Evolutionary conservation across 2,797 vertebrate species (phyloP), one percentile per base, ranked within the genome.

Genomic region (Lutjanus campechanus): DNA sequence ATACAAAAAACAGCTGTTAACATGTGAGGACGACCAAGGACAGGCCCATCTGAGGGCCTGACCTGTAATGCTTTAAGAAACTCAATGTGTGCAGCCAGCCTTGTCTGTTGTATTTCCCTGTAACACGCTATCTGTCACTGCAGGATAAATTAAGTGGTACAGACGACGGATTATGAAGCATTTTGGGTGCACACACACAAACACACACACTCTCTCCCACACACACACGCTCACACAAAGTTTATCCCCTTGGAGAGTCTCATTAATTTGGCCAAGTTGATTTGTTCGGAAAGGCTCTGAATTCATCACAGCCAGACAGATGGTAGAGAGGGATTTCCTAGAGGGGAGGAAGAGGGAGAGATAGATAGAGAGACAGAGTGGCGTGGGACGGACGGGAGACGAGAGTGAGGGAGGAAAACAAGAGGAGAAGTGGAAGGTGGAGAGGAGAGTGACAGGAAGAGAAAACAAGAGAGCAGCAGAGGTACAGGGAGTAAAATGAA

Each of bases 291-390:
- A 92, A 88, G 84, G 81, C 79, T 81, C 74, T 82, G 79, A 88
- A 89, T 91, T 91, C 84, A 90, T 91, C 88, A 77, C 83, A 77
- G 85, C 62, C 20, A 84, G 85, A 89, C 90, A 93, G 91, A 93
- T 93, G 92, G 93, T 70, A 40, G 78, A 84, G 89, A 87, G 91
- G 90, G 86, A 93, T 92, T 91, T 93, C 91, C 90, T 91, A 77
- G 77, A 88, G 79, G 78, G 83, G 85, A 76, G 68, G 63, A 47
- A 44, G n/a, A 77, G 55, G 43, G 41, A 64, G 77, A 60, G 61
- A 73, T 41, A 29, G 47, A 40, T 58, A 51, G 69, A 64, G 78
- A 66, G 64, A 69, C 43, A 17, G 49, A 59, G 64, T 47, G 73
- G 84, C 1, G 15, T 36, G 69, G n/a, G 61, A 49, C 51, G 58